Base-by-base conservation (phyloP, 1,140 invertebrate genomes). In the Drosophila littoralis region DNA sequence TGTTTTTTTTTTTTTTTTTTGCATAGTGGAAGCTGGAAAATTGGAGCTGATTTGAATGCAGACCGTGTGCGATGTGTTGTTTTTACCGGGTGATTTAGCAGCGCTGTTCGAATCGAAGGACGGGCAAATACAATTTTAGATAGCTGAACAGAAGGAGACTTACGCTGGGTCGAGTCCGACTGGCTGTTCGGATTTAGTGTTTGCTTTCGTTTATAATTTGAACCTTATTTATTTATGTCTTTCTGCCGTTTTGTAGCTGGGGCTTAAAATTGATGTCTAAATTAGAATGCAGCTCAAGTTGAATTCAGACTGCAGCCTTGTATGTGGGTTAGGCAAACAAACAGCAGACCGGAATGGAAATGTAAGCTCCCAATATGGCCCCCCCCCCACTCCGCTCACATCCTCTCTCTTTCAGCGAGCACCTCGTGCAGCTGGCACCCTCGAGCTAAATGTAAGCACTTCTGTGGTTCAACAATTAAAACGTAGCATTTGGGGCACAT, bases 221-320 rank as follows among this genome's bases (percentile, higher is more conserved):
- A 58, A 54, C 55, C 55, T 73, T 83, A 89, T 86, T 89, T 88
- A 79, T 88, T 83, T 89, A 88, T 86, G 73, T 77, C 54, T 60
- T 68, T 65, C 35, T 60, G 75, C 48, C 46, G 42, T 57, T 73
- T 63, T 68, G 66, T 36, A 67, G 42, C 28, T 54, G 48, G 52
- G n/a, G 17, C 10, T 48, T 17, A 68, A 77, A 74, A 77, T 70
- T 76, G 79, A 76, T 79, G 84, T 77, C 72, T 70, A 80, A 89
- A 86, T 86, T 86, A 86, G 86, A 86, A 86, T 86, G 79, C 83
- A 86, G 63, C 84, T 83, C 73, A 61, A 83, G 79, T 80, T 82
- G 83, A 79, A 64, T 73, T 46, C 15, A 42, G n/a, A 70, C 15
- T 50, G 52, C 40, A 33, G 22, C 22, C 46, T 48, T 64, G 64